Evolutionary conservation across 1,140 invertebrate species (phyloP), one percentile per base, ranked within the genome.

Genomic region (Sweltsa coloradensis): DNA sequence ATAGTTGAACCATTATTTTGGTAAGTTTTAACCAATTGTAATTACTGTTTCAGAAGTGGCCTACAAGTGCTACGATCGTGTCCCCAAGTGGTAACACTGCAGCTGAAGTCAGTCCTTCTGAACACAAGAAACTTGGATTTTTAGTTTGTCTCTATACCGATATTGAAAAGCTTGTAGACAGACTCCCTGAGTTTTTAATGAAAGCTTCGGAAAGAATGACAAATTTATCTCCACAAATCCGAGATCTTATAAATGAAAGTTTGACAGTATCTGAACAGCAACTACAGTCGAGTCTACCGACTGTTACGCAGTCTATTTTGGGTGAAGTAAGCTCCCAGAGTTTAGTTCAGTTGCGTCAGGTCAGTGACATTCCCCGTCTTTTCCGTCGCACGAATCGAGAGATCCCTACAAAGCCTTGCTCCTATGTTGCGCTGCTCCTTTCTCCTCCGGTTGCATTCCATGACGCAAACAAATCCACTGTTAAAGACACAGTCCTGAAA

Each of bases 311-410:
- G 42, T 64, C 68, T 53, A 73, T 81, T 45, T 67, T 79, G 0
- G 64, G 70, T 39, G 72, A 75, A 63, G 56, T 81, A 6, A 68
- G 69, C 52, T 62, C 67, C 3, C 67, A 74, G 57, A 75, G 71
- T 60, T 63, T 70, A 45, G 57, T 64, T 23, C 70, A 76, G 47
- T 67, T 83, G 48, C 77, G 80, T 58, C 78, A 81, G 73, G 88
- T 95, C 2, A 85, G 78, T 53, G 89, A 96, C 59, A 89, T 96
- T 69, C 93, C 93, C 24, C 72, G 92, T 53, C 66, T 95, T 25
- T 97, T 92, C 64, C 73, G 92, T 56, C 79, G 91, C 60, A 97
- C 93, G 0, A 97, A 96, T 65, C 74, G 89, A 54, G 89, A 88
- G 54, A 71, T 80, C 34, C 89, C 89, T 0, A 79, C 77, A 1